Conservation (phyloP, 2,888 invertebrate genomes). For the Camponotus fellah region DNA sequence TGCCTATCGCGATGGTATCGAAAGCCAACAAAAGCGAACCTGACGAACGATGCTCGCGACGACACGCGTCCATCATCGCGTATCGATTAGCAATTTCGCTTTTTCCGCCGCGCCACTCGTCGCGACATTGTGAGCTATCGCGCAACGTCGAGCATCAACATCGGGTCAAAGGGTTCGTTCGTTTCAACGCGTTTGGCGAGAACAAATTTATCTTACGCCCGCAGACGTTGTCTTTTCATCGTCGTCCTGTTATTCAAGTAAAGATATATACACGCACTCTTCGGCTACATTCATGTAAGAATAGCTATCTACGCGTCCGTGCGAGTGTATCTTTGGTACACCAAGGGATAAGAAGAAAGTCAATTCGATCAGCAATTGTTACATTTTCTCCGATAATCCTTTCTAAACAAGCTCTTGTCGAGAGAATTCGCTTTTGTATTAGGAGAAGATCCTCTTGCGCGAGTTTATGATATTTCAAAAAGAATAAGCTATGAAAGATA, state of each 20-base stretch:
- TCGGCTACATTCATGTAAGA: conserved; percentile 1
- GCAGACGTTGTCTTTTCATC: conserved; percentile 73
- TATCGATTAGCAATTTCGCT: conserved; percentile 59
- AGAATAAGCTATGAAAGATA: not conserved
- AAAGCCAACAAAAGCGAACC: conserved; percentile 25
- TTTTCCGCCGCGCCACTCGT: conserved; percentile 42
- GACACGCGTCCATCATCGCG: conserved; percentile 44
- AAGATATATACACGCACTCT: conserved; percentile 3
- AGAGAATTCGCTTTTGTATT: not conserved
- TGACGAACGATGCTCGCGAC: conserved; percentile 5
- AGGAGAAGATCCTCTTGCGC: not conserved
- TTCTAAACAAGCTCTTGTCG: not conserved
- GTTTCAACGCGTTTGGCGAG: conserved; percentile 65
- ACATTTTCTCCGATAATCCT: not conserved
- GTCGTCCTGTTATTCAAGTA: conserved; percentile 58
- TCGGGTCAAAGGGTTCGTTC: conserved; percentile 59
- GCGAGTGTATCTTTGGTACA: conserved; percentile 1
- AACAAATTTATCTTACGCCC: conserved; percentile 73
- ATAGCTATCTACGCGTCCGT: not conserved
- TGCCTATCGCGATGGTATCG: conserved; percentile 1
- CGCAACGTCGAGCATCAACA: conserved; percentile 61
- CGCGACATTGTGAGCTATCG: conserved; percentile 55
- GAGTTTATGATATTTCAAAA: not conserved
- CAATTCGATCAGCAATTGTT: conserved; percentile 18
- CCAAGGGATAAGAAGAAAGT: conserved; percentile 11